These are phyloP conservation scores for Drosophila sucinea DNA, from an alignment of 1,140 invertebrate genomes.

Conservation along the genomic window DNA sequence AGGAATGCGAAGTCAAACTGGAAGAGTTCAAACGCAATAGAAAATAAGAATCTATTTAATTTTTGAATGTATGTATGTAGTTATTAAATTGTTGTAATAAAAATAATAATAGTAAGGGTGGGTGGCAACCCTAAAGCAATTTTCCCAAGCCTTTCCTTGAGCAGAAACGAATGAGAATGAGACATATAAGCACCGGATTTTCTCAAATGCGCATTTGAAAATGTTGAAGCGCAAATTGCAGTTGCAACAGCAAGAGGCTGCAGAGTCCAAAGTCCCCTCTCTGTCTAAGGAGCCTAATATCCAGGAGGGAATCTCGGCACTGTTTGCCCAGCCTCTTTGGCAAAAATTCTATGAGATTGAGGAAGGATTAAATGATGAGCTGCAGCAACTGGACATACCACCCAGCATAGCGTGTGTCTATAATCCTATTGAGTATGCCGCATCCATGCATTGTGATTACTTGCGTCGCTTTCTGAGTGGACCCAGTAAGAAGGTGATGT, in stretches of 20 bases:
- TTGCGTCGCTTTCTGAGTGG: constrained; percentile 87
- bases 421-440: constrained; percentile 93
- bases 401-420: constrained; percentile 85
- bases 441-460: constrained; percentile 88
- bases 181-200: too few relatives aligned
- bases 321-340: constrained; percentile 60
- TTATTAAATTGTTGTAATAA: constrained; percentile 11
- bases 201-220: not conserved
- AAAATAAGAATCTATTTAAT: constrained; percentile 30
- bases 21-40: constrained; percentile 38
- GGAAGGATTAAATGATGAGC: constrained; percentile 41
- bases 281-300: not conserved
- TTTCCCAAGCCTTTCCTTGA: not conserved
- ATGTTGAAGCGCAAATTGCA: constrained; percentile 60
- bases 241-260: constrained; percentile 23
- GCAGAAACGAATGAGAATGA: not conserved
- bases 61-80: constrained; percentile 16
- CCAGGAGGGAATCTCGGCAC: constrained; percentile 19
- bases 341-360: constrained; percentile 59
- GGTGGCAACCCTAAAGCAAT: constrained; percentile 31
- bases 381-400: constrained; percentile 24
- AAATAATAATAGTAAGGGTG: constrained; percentile 27
- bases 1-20: constrained; percentile 45
- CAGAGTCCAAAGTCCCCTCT: not conserved
- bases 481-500: constrained; percentile 88